Base-by-base conservation (phyloP, 2,888 invertebrate genomes). In the Drosophila gaucha region DNA sequence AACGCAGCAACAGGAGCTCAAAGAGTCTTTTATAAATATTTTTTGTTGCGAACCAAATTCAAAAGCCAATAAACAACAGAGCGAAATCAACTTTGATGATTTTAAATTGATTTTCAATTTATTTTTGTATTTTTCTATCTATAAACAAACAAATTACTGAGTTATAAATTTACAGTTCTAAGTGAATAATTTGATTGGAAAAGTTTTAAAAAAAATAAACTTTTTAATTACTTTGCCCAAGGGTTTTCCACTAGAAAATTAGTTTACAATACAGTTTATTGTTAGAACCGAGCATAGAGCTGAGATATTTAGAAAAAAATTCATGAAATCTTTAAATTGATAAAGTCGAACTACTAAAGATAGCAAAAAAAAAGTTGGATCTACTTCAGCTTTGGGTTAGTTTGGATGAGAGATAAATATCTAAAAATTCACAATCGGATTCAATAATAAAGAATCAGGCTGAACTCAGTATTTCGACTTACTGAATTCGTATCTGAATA, bases 221-320 rank as follows among this genome's bases (percentile, higher is more conserved):
- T 44, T 28, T 28, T 2, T 44, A 44, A 44, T 28, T 44, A 28
- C 12, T 28, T 28, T 18, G 12, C 26, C 18, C 43, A 28, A 43
- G 16, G 18, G 41, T 43, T 26, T 18, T 28, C 3, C 24, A 1
- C 43, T 12, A 12, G 16, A 9, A 16, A 44, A 44, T 18, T 28
- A 24, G 26, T 6, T 18, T 28, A 1, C 26, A 2, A 1, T 18
- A 6, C 6, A 16, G 24, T 16, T 26, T 14, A 41, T n/a, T 39
- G 39, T 22, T 1, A 1, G 6, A 24, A 24, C 41, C 4, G 24
- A 14, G 24, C 14, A n/a, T n/a, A 26, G 16, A 16, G 14, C 16
- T 14, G 8, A 16, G 26, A 2, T 41, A 12, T 16, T 2, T 26
- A 10, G 3, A 18, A 9, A 6, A 12, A 16, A 43, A 16, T 16